Percentiles rank a stretch among this genome's conserved stretches.
phyloP scores from a whole-genome alignment of 2,888 invertebrate genomes.

The Dicyrtomina minuta region DNA sequence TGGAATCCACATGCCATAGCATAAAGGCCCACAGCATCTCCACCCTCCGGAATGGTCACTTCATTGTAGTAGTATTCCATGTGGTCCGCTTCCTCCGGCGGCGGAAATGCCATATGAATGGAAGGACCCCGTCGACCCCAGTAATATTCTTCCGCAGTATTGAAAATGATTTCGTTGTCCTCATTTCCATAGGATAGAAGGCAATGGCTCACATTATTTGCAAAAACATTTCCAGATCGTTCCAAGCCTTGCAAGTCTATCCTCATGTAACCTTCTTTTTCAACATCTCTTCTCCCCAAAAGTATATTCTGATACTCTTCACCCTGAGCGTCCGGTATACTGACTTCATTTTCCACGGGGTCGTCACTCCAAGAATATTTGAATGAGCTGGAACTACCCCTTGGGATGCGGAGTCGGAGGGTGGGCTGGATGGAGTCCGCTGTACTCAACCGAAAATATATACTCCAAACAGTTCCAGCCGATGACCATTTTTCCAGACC shows the following conservation, averaged over 20 bases:
- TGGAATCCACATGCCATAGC: slow-evolving; percentile 43
- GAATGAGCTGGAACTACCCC: slow-evolving; percentile 31
- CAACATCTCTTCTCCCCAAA: slow-evolving; percentile 36
- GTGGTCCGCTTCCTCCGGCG: neutral
- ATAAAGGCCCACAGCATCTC: slow-evolving; percentile 46
- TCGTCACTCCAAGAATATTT: neutral
- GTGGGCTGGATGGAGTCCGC: slow-evolving; percentile 31
- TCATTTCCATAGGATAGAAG: slow-evolving; percentile 25
- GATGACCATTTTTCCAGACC: slow-evolving; percentile 42
- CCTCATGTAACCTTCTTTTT: slow-evolving; percentile 37
- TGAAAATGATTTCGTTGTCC: slow-evolving; percentile 24
- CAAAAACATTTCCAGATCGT: slow-evolving; percentile 31
- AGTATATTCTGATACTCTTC: slow-evolving; percentile 36
- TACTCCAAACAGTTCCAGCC: slow-evolving; percentile 11
- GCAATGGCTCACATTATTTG: slow-evolving; percentile 25
- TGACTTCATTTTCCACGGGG: neutral
- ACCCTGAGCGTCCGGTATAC: slow-evolving; percentile 29
- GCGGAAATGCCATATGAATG: slow-evolving; percentile 40
- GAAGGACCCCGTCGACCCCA: slow-evolving; percentile 50
- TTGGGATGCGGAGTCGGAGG: slow-evolving; percentile 25
- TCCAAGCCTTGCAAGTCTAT: slow-evolving; percentile 41
- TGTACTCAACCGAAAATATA: slow-evolving; percentile 39
- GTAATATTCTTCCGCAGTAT: slow-evolving; percentile 40
- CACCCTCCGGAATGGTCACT: slow-evolving; percentile 39
- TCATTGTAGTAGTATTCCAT: slow-evolving; percentile 49